A percentile compares a stretch with the other conserved stretches of the same genome.
Conservation (phyloP, 2,797 vertebrate species). For the Mallotus villosus region DNA sequence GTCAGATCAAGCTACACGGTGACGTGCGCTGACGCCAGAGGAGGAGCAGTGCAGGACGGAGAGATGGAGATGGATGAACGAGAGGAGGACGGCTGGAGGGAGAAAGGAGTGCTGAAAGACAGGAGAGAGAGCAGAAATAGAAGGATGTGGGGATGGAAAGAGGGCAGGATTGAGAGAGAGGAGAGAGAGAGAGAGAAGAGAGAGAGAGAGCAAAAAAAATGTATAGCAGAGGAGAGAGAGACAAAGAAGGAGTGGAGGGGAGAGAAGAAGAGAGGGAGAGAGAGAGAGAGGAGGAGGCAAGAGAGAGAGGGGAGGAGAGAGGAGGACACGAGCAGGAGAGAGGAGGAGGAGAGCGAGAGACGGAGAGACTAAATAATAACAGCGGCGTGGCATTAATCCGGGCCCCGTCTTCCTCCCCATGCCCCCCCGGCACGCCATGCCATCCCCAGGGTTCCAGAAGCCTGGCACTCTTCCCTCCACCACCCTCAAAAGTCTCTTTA, state of each 20-base stretch:
- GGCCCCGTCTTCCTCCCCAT: conserved; percentile 28
- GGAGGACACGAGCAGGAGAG: background rate
- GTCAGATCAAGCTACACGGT: no score
- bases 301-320: background rate
- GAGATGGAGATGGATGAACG: background rate
- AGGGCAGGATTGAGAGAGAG: background rate
- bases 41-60: background rate
- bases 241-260: background rate
- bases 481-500: conserved; percentile 72
- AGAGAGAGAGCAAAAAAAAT: background rate
- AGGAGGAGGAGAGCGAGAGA: background rate
- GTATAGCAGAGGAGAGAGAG: background rate
- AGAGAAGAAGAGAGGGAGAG: background rate
- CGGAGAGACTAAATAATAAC: conserved; percentile 36
- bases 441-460: conserved; percentile 53
- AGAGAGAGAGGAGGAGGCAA: background rate
- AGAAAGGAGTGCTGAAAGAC: background rate
- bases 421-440: conserved; percentile 32
- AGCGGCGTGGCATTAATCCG: conserved; percentile 38
- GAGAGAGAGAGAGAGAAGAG: background rate
- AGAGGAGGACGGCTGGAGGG: background rate
- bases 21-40: background rate
- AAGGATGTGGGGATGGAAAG: background rate
- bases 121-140: background rate
- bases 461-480: conserved; percentile 51